phyloP scores from a whole-genome alignment of 2,113 vertebrate species.

The Pseudorasbora parva region DNA sequence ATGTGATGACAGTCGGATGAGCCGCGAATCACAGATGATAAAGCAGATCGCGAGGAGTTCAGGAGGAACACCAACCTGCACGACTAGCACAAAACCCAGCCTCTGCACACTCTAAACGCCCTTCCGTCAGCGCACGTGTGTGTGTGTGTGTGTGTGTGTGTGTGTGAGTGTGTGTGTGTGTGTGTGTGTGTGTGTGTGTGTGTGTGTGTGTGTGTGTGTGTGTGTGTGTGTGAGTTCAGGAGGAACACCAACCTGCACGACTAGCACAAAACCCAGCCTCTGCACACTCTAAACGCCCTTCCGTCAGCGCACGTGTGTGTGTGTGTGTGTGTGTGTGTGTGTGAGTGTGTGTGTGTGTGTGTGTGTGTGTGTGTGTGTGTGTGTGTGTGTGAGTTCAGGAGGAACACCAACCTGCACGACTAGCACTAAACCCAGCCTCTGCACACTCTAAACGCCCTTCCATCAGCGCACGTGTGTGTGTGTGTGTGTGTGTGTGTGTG shows the following conservation, averaged over 20 bases:
- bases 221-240: too few relatives aligned
- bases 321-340: background rate
- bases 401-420: too few relatives aligned
- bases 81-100: background rate
- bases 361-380: slow-evolving; percentile 32
- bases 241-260: background rate
- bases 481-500: too few relatives aligned
- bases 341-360: too few relatives aligned
- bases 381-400: background rate
- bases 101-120: background rate
- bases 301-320: background rate
- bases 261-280: background rate
- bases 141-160: background rate
- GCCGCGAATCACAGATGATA: too few relatives aligned
- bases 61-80: background rate
- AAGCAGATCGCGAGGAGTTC: background rate
- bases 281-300: background rate
- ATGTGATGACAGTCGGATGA: background rate
- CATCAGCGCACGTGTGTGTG: too few relatives aligned
- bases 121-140: background rate
- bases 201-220: too few relatives aligned
- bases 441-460: too few relatives aligned
- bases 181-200: too few relatives aligned
- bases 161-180: background rate
- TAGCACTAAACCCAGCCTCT: too few relatives aligned